Percentiles rank a stretch among this genome's conserved stretches.
These are phyloP conservation scores for Sebastes oblongus DNA, from an alignment of 2,797 vertebrate species.

Conservation along the genomic window DNA sequence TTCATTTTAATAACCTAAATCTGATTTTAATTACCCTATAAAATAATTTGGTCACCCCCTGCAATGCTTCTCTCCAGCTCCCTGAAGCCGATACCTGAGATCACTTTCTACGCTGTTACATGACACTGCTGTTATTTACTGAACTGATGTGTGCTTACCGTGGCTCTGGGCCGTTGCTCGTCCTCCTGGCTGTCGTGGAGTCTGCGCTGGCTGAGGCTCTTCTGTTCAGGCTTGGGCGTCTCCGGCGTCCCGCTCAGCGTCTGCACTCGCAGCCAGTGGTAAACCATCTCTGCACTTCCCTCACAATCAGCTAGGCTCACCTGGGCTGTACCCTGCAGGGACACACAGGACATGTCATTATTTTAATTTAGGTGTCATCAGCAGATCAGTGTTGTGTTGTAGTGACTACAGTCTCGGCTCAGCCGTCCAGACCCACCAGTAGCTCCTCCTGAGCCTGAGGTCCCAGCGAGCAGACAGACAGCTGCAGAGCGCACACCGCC, in stretches of 20 bases:
- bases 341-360: background rate
- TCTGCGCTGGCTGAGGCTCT: slow-evolving; percentile 66
- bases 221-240: slow-evolving; percentile 73
- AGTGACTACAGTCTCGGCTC: background rate
- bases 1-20: too few relatives aligned
- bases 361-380: background rate
- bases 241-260: slow-evolving; percentile 82
- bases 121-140: too few relatives aligned
- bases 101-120: too few relatives aligned
- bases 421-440: slow-evolving; percentile 82
- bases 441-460: slow-evolving; percentile 91
- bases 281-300: slow-evolving; percentile 87
- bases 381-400: background rate
- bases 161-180: slow-evolving; percentile 58
- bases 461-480: slow-evolving; percentile 90
- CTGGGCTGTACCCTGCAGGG: slow-evolving; percentile 89
- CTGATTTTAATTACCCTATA: too few relatives aligned
- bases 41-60: too few relatives aligned
- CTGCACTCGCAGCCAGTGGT: slow-evolving; percentile 91
- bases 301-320: slow-evolving; percentile 87
- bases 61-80: too few relatives aligned
- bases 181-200: slow-evolving; percentile 77
- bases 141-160: background rate
- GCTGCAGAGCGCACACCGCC: slow-evolving; percentile 86
- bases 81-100: too few relatives aligned